Evolutionary conservation across 2,888 invertebrate species (phyloP).

Genomic region (Spodoptera picta): DNA sequence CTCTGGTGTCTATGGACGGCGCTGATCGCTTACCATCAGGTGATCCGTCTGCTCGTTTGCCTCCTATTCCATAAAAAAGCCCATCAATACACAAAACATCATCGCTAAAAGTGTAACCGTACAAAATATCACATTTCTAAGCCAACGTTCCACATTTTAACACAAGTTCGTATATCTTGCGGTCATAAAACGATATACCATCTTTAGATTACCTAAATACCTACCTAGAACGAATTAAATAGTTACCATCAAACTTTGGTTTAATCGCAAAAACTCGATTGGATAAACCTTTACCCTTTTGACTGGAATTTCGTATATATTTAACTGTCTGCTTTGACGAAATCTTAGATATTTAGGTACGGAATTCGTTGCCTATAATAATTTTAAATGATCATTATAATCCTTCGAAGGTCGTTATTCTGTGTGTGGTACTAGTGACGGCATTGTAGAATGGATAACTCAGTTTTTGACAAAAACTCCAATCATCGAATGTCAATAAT

Average conservation of each 20-base stretch:
- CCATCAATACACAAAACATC: constrained; percentile 20
- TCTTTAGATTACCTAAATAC: constrained; percentile 22
- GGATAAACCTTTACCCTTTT: constrained; percentile 20
- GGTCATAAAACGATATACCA: constrained; percentile 49
- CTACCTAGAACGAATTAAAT: constrained; percentile 13
- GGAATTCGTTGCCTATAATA: too few relatives aligned
- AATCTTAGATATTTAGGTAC: constrained; percentile 1
- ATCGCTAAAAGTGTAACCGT: neutral
- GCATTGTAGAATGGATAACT: too few relatives aligned
- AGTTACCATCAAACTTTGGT: constrained; percentile 33
- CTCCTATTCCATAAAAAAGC: too few relatives aligned
- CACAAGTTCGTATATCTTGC: constrained; percentile 32
- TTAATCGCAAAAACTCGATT: constrained; percentile 42
- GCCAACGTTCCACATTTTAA: constrained; percentile 64
- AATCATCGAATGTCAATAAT: too few relatives aligned
- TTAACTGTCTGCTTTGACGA: constrained; percentile 33
- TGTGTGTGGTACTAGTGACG: too few relatives aligned
- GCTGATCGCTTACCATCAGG: too few relatives aligned
- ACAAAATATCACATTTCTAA: constrained; percentile 53
- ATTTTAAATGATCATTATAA: too few relatives aligned
- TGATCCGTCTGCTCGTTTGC: too few relatives aligned
- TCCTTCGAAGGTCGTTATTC: too few relatives aligned
- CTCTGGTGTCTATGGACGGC: too few relatives aligned
- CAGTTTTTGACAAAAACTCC: too few relatives aligned
- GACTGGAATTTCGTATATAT: constrained; percentile 29